These are phyloP conservation scores for Seladonia tumulorum DNA, from an alignment of 2,888 invertebrate species.

Conservation along the genomic window DNA sequence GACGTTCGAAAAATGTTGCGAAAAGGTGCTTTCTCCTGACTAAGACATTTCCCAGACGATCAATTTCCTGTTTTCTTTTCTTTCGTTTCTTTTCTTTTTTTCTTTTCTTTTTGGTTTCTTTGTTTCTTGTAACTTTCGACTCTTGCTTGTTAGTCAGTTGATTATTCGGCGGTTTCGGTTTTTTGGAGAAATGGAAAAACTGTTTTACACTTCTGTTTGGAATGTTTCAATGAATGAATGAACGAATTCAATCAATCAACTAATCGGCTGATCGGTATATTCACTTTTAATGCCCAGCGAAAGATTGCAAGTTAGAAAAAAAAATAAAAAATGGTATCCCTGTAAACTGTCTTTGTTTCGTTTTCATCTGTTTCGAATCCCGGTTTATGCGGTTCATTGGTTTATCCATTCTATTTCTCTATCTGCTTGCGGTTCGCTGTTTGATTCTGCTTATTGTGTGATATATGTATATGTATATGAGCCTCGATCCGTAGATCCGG, in stretches of 20 bases:
- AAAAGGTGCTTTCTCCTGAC: conserved; percentile 49
- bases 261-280: conserved; percentile 77
- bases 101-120: neutral
- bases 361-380: conserved; percentile 39
- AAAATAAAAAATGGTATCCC: conserved; percentile 58
- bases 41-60: conserved; percentile 36
- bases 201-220: conserved; percentile 49
- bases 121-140: conserved; percentile 5
- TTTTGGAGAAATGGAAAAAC: conserved; percentile 50
- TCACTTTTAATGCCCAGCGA: conserved; percentile 84
- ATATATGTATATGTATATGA: conserved; percentile 73
- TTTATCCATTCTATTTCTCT: conserved; percentile 70
- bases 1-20: conserved; percentile 13
- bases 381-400: conserved; percentile 30
- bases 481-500: conserved; percentile 69
- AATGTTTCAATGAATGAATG: conserved; percentile 67
- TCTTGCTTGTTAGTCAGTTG: conserved; percentile 37
- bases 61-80: conserved; percentile 34
- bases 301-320: conserved; percentile 81
- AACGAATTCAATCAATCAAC: conserved; percentile 76
- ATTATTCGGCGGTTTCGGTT: conserved; percentile 47
- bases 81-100: no score
- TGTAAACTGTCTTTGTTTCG: conserved; percentile 49
- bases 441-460: conserved; percentile 71
- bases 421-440: conserved; percentile 76